Evolutionary conservation across 2,113 vertebrate genomes (phyloP), one percentile per base, ranked within the genome.

Genomic region (Stictonetta naevosa): DNA sequence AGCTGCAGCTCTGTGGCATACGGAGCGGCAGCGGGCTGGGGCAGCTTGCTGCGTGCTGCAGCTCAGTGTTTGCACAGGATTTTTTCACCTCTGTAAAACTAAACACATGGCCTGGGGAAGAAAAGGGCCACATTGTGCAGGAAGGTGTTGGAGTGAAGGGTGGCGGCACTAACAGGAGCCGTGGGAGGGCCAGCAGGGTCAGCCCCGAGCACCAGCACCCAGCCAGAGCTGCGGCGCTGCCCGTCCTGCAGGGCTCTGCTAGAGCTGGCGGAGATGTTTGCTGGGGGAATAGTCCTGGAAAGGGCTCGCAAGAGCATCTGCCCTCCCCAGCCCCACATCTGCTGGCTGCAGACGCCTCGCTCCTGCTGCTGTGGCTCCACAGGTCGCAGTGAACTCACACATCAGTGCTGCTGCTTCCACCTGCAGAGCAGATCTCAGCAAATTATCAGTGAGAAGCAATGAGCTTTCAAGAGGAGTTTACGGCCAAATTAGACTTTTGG

Each of bases 321-420:
- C 56, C 29, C 68, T 48, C 16, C n/a, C n/a, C 22, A 19, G 7
- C 7, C 31, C 48, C 6, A 44, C 16, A 20, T 5, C 23, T 71
- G 55, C 52, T 13, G 25, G 46, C 50, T 25, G 50, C 23, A 25
- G 50, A 26, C 23, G 5, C 12, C 11, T 46, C 25, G 31, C 26
- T 31, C 53, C 36, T 18, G 36, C 48, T 26, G 11, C 36, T 10
- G 17, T 3, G 3, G 59, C 2, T 2, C 28, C 0, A 0, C 29
- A 33, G 40, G 2, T 36, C 2, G 26, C 53, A 6, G 0, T 1
- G 48, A 60, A 20, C 23, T 40, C 52, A 19, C 46, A 13, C 11
- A 1, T 7, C 0, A 0, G 3, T 34, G 33, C n/a, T 74, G 48
- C 58, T 38, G 63, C 40, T 73, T 46, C 68, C 0, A 1, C 0